Evolutionary conservation across 2,888 invertebrate genomes (phyloP).

Genomic region (Fragum fragum): DNA sequence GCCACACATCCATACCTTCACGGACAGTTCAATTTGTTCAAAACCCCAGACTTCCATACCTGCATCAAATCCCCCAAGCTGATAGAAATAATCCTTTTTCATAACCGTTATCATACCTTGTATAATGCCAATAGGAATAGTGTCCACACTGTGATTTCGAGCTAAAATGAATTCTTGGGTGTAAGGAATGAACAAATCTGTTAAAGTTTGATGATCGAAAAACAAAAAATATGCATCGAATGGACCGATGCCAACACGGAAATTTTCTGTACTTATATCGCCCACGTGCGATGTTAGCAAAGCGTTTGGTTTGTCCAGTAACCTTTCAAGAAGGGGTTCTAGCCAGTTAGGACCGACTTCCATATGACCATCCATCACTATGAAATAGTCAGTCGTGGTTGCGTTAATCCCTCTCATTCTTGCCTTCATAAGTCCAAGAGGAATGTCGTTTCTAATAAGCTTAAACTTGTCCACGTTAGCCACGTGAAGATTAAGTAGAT

Average conservation of each 20-base stretch:
- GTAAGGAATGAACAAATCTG: conserved; percentile 30
- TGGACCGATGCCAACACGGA: not conserved
- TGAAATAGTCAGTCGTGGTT: conserved; percentile 30
- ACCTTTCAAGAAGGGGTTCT: conserved; percentile 47
- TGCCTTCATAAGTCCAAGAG: conserved; percentile 42
- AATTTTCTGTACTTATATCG: conserved; percentile 22
- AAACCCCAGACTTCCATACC: conserved; percentile 59
- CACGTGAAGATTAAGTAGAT: conserved; percentile 26
- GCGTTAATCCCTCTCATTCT: conserved; percentile 42
- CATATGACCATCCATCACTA: conserved; percentile 50
- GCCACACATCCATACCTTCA: conserved; percentile 50
- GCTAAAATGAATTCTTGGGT: conserved; percentile 27
- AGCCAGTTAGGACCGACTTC: conserved; percentile 51
- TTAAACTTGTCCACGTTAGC: conserved; percentile 37
- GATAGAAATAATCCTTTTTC: conserved; percentile 44
- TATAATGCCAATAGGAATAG: conserved; percentile 33
- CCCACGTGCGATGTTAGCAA: conserved; percentile 41
- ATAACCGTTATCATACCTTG: conserved; percentile 57
- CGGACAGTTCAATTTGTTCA: conserved; percentile 52
- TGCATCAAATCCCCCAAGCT: conserved; percentile 58
- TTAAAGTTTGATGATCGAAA: conserved; percentile 40
- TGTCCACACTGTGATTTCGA: not conserved
- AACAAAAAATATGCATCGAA: conserved; percentile 21
- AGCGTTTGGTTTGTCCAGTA: conserved; percentile 44
- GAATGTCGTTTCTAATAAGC: conserved; percentile 30